phyloP scores from a whole-genome alignment of 2,797 vertebrate genomes.

The Peromyscus nudipes region DNA sequence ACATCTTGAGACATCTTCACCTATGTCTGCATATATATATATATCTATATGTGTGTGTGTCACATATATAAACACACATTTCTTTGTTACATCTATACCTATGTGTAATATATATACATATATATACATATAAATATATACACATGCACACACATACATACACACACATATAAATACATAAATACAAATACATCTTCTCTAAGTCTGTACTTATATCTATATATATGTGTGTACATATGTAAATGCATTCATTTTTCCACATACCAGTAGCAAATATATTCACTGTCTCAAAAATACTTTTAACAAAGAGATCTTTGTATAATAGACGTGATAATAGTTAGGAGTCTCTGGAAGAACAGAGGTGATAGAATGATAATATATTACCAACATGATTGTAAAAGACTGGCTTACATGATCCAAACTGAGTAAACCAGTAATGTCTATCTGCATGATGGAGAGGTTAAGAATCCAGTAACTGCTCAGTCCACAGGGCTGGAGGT shows the following conservation, averaged over 20 bases:
- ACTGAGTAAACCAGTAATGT: background rate
- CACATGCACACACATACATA: background rate
- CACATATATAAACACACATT: background rate
- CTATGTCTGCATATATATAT: background rate
- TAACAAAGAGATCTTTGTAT: background rate
- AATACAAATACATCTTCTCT: background rate
- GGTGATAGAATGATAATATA: background rate
- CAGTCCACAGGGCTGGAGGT: background rate
- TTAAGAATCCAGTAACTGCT: background rate
- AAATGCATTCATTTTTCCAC: conserved; percentile 16
- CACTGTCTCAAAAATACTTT: conserved; percentile 38
- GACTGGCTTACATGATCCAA: background rate
- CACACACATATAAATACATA: background rate
- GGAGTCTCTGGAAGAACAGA: background rate
- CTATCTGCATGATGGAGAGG: background rate
- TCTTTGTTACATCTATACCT: background rate
- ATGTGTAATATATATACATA: background rate
- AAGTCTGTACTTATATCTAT: background rate
- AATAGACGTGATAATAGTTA: background rate
- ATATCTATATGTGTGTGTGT: too few species aligned
- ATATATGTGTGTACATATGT: background rate
- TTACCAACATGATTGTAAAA: background rate
- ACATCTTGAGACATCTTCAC: background rate
- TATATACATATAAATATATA: too few species aligned
- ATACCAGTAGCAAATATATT: background rate